These are phyloP conservation scores for Sebastes trivittatus DNA, from an alignment of 2,797 vertebrate genomes.

Conservation along the genomic window DNA sequence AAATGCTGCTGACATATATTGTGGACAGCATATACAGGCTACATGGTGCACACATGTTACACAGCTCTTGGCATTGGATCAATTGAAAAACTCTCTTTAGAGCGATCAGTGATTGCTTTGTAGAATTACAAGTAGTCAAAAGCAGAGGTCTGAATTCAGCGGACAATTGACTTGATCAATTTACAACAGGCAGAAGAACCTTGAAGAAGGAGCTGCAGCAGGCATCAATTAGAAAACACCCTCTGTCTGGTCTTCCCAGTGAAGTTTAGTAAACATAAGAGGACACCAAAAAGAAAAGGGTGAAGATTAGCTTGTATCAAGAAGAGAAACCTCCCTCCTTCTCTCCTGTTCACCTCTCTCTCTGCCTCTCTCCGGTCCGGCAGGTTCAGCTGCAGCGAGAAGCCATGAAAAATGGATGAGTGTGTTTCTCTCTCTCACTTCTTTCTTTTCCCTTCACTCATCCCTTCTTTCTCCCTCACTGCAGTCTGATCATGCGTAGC, in stretches of 20 bases:
- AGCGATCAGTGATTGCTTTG: background rate
- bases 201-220: conserved; percentile 28
- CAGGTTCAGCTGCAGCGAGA: conserved; percentile 54
- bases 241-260: conserved; percentile 13
- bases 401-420: conserved; percentile 77
- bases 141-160: conserved; percentile 12
- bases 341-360: conserved; percentile 7
- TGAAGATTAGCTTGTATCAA: conserved; percentile 43
- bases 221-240: conserved; percentile 1
- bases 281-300: conserved; percentile 8
- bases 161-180: conserved; percentile 28
- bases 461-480: conserved; percentile 40
- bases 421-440: conserved; percentile 18
- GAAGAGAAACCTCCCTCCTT: background rate
- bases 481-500: conserved; percentile 55
- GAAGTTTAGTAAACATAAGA: conserved; percentile 49
- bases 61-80: background rate
- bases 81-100: background rate
- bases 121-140: conserved; percentile 40
- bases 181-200: conserved; percentile 31
- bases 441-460: conserved; percentile 29
- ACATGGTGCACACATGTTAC: background rate
- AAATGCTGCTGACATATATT: conserved; percentile 1
- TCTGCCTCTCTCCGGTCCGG: conserved; percentile 27
- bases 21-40: background rate